Conservation (phyloP, 2,797 vertebrate genomes). For the Myotis myotis region DNA sequence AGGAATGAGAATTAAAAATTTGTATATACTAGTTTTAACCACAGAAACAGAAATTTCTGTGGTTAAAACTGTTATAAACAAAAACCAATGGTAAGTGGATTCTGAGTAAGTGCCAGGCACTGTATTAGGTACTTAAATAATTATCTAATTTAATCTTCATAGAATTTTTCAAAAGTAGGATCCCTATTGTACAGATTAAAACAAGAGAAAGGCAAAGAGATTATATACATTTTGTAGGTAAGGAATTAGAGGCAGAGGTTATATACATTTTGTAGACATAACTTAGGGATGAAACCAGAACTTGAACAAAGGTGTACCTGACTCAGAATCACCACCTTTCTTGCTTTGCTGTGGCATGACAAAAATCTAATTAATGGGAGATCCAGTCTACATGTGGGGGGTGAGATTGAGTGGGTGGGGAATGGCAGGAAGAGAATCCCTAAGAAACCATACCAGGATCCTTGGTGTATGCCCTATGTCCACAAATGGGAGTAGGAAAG, state of each 20-base stretch:
- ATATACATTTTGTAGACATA: background rate
- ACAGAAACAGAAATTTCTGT: background rate
- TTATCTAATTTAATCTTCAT: background rate
- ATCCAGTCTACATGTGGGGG: background rate
- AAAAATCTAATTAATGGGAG: background rate
- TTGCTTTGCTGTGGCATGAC: background rate
- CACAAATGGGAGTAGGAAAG: background rate
- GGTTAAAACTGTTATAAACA: background rate
- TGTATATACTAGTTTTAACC: background rate
- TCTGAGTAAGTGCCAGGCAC: background rate
- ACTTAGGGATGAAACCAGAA: background rate
- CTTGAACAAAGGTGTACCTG: background rate
- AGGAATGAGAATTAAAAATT: background rate
- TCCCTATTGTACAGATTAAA: background rate
- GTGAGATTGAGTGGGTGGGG: fast-evolving
- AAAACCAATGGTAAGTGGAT: background rate
- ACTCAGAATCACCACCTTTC: background rate
- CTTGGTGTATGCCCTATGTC: background rate
- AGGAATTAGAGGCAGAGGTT: background rate
- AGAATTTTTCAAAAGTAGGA: background rate
- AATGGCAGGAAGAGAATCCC: background rate
- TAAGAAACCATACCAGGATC: background rate
- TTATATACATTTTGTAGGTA: background rate
- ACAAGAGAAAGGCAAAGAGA: background rate
- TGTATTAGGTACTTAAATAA: background rate